Evolutionary conservation across 2,113 vertebrate genomes (phyloP).

Genomic region (Eclectus roratus): DNA sequence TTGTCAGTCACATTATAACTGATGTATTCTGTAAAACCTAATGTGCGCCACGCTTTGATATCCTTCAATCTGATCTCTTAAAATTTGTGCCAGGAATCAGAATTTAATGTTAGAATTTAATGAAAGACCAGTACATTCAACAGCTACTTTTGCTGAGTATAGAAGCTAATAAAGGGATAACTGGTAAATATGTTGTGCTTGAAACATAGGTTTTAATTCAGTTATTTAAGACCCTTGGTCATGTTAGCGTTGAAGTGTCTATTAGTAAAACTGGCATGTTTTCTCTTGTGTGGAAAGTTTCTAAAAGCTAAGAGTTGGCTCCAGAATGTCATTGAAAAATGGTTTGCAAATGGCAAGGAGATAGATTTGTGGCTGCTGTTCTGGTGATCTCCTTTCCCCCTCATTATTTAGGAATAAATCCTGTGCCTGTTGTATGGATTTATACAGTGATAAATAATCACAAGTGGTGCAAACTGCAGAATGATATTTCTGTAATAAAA

Average conservation of each 20-base stretch:
- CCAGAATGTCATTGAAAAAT: not conserved
- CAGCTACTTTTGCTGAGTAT: not conserved
- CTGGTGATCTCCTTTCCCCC: not conserved
- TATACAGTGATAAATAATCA: not conserved
- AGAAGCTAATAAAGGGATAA: not conserved
- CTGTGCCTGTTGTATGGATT: not conserved
- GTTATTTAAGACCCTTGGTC: not conserved
- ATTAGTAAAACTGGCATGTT: not conserved
- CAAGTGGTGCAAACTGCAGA: not conserved
- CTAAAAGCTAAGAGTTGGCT: not conserved
- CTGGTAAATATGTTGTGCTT: not conserved
- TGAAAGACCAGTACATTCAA: not conserved
- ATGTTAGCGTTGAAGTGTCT: not conserved
- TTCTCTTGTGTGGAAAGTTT: not conserved
- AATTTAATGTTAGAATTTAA: not conserved
- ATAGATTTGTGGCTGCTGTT: not conserved
- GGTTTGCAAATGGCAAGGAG: not conserved
- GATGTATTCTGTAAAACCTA: not conserved
- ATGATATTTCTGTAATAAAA: not conserved
- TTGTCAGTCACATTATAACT: not conserved
- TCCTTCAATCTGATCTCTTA: conserved; percentile 15
- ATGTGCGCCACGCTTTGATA: not conserved
- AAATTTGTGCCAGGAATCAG: conserved; percentile 10
- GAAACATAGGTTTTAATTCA: conserved; percentile 37
- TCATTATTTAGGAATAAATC: not conserved